Evolutionary conservation across 2,113 vertebrate species (phyloP).

Genomic region (Rhea americana): DNA sequence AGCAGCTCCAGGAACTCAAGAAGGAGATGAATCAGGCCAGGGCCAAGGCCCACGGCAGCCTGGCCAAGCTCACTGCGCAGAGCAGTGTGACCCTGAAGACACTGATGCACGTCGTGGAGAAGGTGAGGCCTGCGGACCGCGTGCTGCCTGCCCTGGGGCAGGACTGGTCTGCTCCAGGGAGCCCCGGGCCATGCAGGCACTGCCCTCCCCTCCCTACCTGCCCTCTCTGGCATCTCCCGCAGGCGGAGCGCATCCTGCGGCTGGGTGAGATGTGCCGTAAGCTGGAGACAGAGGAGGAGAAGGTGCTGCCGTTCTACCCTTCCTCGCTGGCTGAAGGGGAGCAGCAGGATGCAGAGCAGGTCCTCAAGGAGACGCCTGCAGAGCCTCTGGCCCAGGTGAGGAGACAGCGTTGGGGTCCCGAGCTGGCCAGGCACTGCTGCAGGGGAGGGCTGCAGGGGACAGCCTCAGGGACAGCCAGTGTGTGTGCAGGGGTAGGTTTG

Average conservation of each 20-base stretch:
- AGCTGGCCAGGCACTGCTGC: accelerated
- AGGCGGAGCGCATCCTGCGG: constrained; percentile 81
- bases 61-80: constrained; percentile 74
- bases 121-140: constrained; percentile 55
- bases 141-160: neutral
- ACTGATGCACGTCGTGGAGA: constrained; percentile 64
- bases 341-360: constrained; percentile 4
- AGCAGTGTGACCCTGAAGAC: constrained; percentile 74
- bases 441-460: accelerated
- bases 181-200: neutral
- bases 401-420: accelerated
- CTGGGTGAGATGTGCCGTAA: constrained; percentile 84
- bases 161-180: accelerated
- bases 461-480: accelerated
- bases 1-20: constrained; percentile 75
- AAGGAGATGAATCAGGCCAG: constrained; percentile 59
- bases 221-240: accelerated
- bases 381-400: constrained; percentile 78
- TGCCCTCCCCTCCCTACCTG: accelerated
- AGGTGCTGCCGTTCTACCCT: constrained; percentile 84
- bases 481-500: neutral
- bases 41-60: constrained; percentile 48
- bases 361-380: neutral
- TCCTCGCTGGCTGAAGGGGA: constrained; percentile 72
- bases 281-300: constrained; percentile 85